Conservation (phyloP, 1,140 invertebrate species). For the Heliconius himera region DNA sequence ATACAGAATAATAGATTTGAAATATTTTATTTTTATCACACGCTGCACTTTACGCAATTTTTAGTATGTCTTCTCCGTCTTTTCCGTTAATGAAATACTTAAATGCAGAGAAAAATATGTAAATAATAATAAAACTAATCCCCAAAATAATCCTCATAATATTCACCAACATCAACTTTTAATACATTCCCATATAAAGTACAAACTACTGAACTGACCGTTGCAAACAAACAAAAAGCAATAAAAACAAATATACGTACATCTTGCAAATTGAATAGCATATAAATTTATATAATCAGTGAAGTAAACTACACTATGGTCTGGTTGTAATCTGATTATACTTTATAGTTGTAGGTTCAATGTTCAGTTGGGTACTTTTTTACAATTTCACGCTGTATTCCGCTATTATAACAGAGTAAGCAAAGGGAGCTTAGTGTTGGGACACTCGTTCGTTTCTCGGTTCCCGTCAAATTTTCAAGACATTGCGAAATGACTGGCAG, state of each 20-base stretch:
- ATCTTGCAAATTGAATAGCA: slow-evolving; percentile 3
- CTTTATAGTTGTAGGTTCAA: not conserved
- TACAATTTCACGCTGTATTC: no score
- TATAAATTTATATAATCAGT: not conserved
- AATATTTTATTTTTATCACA: no score
- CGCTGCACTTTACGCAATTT: no score
- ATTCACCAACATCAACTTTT: not conserved
- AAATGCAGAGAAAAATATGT: not conserved
- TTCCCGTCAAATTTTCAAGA: not conserved
- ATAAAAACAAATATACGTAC: not conserved
- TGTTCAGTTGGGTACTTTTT: not conserved
- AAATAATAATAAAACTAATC: not conserved
- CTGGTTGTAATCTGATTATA: not conserved
- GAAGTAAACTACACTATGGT: not conserved
- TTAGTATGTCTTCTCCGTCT: no score
- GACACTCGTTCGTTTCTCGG: no score
- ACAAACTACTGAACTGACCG: slow-evolving; percentile 3
- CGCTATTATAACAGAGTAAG: not conserved
- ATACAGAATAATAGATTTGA: no score
- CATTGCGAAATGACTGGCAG: not conserved
- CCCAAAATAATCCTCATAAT: not conserved
- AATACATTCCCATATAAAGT: slow-evolving; percentile 1
- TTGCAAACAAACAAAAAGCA: slow-evolving; percentile 1
- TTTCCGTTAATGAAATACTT: no score
- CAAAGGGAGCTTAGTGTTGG: not conserved